Conservation (phyloP, 2,888 invertebrate species). For the Brachypalpus laphriformis region DNA sequence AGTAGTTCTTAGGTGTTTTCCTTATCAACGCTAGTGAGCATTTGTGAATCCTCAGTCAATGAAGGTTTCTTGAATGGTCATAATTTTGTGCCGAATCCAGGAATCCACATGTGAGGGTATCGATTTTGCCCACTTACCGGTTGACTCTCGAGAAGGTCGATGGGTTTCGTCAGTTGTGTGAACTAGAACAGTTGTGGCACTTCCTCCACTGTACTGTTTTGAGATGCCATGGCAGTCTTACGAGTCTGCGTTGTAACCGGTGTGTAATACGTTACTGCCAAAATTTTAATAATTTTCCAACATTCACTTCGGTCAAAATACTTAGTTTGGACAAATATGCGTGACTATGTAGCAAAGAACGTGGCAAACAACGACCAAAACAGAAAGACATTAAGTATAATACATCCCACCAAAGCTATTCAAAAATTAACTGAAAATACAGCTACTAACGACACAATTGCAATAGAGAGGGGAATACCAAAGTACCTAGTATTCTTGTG, state of each 20-base stretch:
- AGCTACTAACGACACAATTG: not conserved
- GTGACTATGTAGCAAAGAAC: constrained; percentile 54
- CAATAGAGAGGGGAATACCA: not conserved
- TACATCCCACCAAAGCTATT: too few relatives aligned
- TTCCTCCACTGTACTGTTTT: constrained; percentile 81
- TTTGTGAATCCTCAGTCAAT: constrained; percentile 96
- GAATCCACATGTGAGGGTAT: constrained; percentile 94
- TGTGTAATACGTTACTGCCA: constrained; percentile 79
- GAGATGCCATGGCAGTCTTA: constrained; percentile 81
- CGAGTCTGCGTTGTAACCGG: constrained; percentile 75
- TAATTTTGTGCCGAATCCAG: constrained; percentile 97
- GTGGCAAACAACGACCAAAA: constrained; percentile 57
- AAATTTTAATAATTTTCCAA: constrained; percentile 81
- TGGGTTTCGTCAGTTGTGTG: constrained; percentile 76
- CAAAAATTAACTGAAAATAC: too few relatives aligned
- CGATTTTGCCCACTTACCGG: constrained; percentile 77
- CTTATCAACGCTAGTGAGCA: constrained; percentile 95
- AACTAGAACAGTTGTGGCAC: too few relatives aligned
- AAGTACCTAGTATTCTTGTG: not conserved
- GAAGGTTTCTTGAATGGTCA: constrained; percentile 95
- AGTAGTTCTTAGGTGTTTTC: constrained; percentile 95
- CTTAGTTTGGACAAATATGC: constrained; percentile 30
- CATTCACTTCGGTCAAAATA: constrained; percentile 76
- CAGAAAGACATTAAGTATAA: not conserved
- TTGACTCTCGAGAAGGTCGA: constrained; percentile 77